Evolutionary conservation across 2,113 vertebrate genomes (phyloP).

Genomic region (Chauna torquata): DNA sequence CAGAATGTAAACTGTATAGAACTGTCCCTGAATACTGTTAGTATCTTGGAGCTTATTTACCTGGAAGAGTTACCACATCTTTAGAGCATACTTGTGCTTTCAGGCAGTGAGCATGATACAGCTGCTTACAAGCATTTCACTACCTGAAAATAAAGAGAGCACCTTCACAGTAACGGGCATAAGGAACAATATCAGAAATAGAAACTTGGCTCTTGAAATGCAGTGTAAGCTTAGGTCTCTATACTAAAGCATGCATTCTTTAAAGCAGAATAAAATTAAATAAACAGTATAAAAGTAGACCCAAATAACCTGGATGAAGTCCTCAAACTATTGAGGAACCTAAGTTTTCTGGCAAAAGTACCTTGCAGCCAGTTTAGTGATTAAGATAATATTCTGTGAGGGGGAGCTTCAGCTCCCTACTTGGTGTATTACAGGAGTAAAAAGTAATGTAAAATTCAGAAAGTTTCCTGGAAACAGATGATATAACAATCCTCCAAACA

Average conservation of each 20-base stretch:
- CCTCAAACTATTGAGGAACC: neutral
- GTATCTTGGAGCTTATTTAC: neutral
- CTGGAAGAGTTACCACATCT: neutral
- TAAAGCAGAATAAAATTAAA: neutral
- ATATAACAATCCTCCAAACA: slow-evolving; percentile 40
- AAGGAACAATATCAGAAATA: neutral
- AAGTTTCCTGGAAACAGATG: slow-evolving; percentile 57
- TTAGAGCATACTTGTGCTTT: neutral
- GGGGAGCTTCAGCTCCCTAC: neutral
- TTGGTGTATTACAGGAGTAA: neutral
- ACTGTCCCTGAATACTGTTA: neutral
- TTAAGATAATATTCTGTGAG: slow-evolving; percentile 13
- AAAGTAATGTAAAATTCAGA: slow-evolving; percentile 49
- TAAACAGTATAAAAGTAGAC: neutral
- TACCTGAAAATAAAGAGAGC: neutral
- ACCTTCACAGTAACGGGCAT: neutral
- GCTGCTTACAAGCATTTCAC: neutral
- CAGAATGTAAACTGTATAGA: neutral
- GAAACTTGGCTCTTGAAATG: neutral
- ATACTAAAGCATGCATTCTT: neutral
- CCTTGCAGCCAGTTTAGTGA: neutral
- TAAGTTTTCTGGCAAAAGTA: neutral
- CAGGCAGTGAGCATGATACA: neutral
- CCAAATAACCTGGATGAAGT: neutral
- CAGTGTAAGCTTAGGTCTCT: neutral